Base-by-base conservation (phyloP, 2,113 vertebrate species). In the Anoura caudifer region DNA sequence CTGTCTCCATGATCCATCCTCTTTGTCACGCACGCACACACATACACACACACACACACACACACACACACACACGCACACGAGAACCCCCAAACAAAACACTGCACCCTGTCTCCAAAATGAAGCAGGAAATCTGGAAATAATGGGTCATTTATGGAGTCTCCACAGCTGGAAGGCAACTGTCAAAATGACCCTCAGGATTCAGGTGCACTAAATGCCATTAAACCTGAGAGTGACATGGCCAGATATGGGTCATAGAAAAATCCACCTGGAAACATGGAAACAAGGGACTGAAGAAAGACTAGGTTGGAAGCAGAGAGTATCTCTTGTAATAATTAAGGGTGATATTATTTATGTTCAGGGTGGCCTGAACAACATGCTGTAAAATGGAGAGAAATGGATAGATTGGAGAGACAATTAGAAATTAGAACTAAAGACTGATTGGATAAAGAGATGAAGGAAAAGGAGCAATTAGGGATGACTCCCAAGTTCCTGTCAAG, bases 101-200 rank as follows among this genome's bases (percentile, higher is more conserved):
- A 76, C 31, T 61, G 28, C 4, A n/a, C 73, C 9, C 26, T 79
- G 7, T 70, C 50, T 61, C 38, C 45, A 81, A 84, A 85, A 96
- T 94, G 83, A 93, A 96, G 33, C 52, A 93, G 87, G 24, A 50
- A 56, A 82, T 94, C 61, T 88, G 50, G 24, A 87, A 82, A 45
- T 28, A 79, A 12, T 69, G 15, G 43, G 19, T 86, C 36, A 50
- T 91, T 83, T 41, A 77, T 69, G 56, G 50, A 75, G 5, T 88
- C 36, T 52, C 70, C 36, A 88, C 1, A 77, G 36, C 41, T 73
- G 24, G 41, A 85, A 96, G 85, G 45, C 59, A 70, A 73, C 38
- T 90, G 65, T 90, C 59, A 31, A 56, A 87, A 96, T 85, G 33
- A 90, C 26, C 61, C 24, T 50, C 33, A 41, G 15, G 45, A 92